Percentiles rank a stretch among this genome's conserved stretches.
Conservation (phyloP, 2,113 vertebrate species). For the Spilogale gracilis region DNA sequence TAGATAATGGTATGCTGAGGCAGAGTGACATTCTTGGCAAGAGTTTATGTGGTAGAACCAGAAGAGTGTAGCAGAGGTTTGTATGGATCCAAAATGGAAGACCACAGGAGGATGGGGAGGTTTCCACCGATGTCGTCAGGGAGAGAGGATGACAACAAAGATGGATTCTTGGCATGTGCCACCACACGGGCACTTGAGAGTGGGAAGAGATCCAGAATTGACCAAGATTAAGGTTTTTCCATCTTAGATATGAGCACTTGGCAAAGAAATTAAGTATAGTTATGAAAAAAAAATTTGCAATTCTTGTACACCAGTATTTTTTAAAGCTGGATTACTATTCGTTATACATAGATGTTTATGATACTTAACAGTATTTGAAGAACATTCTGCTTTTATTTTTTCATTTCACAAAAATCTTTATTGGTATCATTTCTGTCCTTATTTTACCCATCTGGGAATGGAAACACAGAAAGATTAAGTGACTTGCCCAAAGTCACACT, state of each 20-base stretch:
- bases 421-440: background rate
- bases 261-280: slow-evolving; percentile 26
- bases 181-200: background rate
- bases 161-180: background rate
- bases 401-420: background rate
- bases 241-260: background rate
- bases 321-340: background rate
- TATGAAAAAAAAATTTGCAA: background rate
- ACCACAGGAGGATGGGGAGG: too few relatives aligned
- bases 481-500: background rate
- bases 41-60: background rate
- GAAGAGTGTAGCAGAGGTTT: background rate
- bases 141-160: background rate
- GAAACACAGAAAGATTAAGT: background rate
- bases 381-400: background rate
- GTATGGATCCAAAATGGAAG: background rate
- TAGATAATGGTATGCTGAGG: background rate
- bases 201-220: background rate
- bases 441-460: slow-evolving; percentile 37
- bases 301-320: background rate
- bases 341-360: background rate
- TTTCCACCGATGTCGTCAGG: background rate
- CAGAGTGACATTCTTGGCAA: background rate
- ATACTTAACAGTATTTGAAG: background rate
- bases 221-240: background rate